Evolutionary conservation across 1,140 invertebrate species (phyloP).

Genomic region (Chlorops oryzae): DNA sequence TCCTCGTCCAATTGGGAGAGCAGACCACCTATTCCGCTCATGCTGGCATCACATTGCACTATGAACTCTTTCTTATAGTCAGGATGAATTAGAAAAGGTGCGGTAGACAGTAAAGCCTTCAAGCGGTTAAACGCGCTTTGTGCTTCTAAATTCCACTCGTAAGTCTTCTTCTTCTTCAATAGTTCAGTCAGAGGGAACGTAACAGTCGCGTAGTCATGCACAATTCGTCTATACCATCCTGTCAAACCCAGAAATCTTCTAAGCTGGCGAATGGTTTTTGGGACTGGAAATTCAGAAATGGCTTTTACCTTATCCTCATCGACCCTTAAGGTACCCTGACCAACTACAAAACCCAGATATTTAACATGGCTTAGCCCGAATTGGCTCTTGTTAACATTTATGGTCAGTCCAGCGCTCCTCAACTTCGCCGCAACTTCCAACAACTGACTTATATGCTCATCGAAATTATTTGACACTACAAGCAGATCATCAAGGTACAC

Average conservation of each 20-base stretch:
- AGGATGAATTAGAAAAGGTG: slow-evolving; percentile 36
- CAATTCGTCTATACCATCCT: slow-evolving; percentile 47
- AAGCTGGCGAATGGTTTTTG: slow-evolving; percentile 29
- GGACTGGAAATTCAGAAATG: slow-evolving; percentile 22
- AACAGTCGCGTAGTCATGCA: slow-evolving; percentile 45
- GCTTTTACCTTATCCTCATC: slow-evolving; percentile 10
- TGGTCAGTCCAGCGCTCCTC: slow-evolving; percentile 13
- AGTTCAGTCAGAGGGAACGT: slow-evolving; percentile 26
- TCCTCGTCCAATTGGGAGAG: slow-evolving; percentile 28
- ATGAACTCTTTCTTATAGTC: slow-evolving; percentile 37
- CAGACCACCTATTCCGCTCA: slow-evolving; percentile 33
- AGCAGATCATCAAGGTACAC: slow-evolving; percentile 11
- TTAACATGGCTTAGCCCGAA: slow-evolving; percentile 19
- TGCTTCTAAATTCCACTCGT: slow-evolving; percentile 17
- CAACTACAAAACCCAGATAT: slow-evolving; percentile 29
- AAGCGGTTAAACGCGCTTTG: slow-evolving; percentile 30
- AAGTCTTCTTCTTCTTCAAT: neutral
- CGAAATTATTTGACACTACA: slow-evolving; percentile 5
- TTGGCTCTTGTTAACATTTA: slow-evolving; percentile 23
- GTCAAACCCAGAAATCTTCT: slow-evolving; percentile 48
- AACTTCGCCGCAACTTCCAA: neutral
- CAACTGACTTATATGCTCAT: slow-evolving; percentile 9
- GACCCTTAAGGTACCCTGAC: neutral
- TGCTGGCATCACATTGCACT: slow-evolving; percentile 41
- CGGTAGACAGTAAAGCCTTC: slow-evolving; percentile 25